Evolutionary conservation across 30 jellyfish, hydroid and myxozoan species (phyloP).

Genomic region (Hydra vulgaris): DNA sequence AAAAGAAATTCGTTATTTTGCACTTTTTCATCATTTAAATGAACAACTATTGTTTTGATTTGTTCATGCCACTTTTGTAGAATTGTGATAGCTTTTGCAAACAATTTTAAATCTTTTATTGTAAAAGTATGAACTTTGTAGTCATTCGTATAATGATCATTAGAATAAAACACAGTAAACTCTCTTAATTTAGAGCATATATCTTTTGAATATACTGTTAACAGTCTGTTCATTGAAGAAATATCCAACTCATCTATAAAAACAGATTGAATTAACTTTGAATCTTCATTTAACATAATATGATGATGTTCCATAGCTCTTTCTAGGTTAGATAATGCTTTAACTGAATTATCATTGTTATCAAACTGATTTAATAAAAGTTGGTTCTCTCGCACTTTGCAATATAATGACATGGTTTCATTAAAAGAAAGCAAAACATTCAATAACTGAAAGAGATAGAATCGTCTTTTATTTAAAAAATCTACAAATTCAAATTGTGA

Average conservation of each 20-base stretch:
- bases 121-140: neutral
- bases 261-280: neutral
- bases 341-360: neutral
- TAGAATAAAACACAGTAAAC: neutral
- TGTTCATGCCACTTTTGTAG: neutral
- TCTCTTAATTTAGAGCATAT: neutral
- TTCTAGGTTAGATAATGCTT: neutral
- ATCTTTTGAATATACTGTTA: neutral
- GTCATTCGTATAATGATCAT: neutral
- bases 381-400: conserved; percentile 5
- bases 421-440: neutral
- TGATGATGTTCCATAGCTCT: neutral
- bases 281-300: conserved; percentile 13
- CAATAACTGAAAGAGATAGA: conserved; percentile 1
- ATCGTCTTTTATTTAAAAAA: neutral
- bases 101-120: neutral
- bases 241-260: neutral
- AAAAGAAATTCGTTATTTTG: neutral
- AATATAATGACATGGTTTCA: neutral
- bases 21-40: no score
- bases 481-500: neutral
- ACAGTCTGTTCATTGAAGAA: neutral
- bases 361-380: neutral
- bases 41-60: neutral
- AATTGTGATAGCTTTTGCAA: neutral